Conservation (phyloP, 2,113 vertebrate genomes). For the Varanus salvator region DNA sequence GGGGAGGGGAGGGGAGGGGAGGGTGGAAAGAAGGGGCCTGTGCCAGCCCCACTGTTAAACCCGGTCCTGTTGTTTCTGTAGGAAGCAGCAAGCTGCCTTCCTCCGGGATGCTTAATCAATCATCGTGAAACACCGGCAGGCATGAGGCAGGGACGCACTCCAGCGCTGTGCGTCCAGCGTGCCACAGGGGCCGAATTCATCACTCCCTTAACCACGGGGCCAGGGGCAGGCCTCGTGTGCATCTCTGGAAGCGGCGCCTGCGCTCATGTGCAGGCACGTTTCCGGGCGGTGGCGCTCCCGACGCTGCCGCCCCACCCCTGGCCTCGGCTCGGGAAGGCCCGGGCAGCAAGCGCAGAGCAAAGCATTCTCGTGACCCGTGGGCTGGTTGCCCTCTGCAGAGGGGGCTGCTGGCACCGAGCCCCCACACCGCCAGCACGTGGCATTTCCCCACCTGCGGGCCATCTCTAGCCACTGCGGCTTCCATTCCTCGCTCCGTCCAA, state of each 20-base stretch:
- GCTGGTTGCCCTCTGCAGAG: no score
- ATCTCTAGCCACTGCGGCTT: background rate
- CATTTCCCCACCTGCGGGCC: no score
- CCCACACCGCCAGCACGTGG: no score
- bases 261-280: no score
- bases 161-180: conserved; percentile 73
- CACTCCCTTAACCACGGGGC: conserved; percentile 78
- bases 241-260: background rate
- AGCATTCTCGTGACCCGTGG: no score
- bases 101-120: conserved; percentile 85
- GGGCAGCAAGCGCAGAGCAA: background rate
- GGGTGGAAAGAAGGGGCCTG: no score
- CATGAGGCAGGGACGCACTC: conserved; percentile 72
- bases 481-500: no score
- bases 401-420: background rate
- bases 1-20: no score
- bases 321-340: background rate
- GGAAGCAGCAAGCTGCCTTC: conserved; percentile 77
- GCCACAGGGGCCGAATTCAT: conserved; percentile 81
- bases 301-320: background rate
- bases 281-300: background rate
- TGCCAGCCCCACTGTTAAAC: conserved; percentile 78
- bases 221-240: background rate
- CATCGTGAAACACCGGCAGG: conserved; percentile 85
- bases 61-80: conserved; percentile 82